Conservation (phyloP, 2,113 vertebrate species). For the Struthidea cinerea region DNA sequence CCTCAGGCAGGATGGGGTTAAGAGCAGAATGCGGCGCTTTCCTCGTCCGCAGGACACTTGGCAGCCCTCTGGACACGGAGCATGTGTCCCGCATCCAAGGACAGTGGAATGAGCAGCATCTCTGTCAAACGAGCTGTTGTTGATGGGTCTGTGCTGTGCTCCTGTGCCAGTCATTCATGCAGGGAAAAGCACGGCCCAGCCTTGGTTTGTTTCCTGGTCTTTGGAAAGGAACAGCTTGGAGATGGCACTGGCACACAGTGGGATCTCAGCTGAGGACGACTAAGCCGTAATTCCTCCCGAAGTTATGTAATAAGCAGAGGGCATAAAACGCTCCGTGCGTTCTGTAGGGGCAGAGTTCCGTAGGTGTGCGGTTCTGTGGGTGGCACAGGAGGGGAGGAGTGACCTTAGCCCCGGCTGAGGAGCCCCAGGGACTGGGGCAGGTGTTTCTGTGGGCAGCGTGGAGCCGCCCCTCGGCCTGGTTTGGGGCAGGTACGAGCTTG, state of each 20-base stretch:
- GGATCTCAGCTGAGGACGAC: neutral
- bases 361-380: neutral
- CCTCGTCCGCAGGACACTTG: rapidly evolving
- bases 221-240: neutral
- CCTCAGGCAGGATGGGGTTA: neutral
- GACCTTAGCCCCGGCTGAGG: neutral
- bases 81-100: rapidly evolving
- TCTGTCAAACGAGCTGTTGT: neutral
- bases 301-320: neutral
- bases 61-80: neutral
- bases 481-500: neutral
- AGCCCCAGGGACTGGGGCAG: neutral
- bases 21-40: rapidly evolving
- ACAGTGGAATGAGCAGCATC: neutral
- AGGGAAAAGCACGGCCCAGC: neutral
- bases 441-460: rapidly evolving
- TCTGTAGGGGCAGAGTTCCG: neutral
- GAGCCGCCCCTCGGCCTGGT: rapidly evolving
- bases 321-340: rapidly evolving
- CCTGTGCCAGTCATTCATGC: neutral
- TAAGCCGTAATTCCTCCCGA: neutral
- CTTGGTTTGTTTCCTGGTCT: neutral
- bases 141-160: neutral
- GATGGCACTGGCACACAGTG: neutral
- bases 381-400: neutral